A percentile compares a stretch with the other conserved stretches of the same genome.
Evolutionary conservation across 1,140 invertebrate genomes (phyloP).

Genomic region (Anoplophora glabripennis): DNA sequence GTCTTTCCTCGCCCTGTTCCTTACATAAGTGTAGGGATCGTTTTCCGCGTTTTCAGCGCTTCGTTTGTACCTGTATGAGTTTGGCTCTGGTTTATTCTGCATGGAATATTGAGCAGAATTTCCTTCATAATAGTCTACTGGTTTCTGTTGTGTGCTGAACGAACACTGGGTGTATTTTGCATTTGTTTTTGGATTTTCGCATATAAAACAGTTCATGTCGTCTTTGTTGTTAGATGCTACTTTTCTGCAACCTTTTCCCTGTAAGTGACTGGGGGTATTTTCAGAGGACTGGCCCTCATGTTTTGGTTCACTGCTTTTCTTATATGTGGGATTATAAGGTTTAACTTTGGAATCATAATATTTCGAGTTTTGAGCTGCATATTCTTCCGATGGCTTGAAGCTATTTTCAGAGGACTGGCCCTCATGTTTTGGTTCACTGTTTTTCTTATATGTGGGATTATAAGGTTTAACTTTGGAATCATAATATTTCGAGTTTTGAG

Average conservation of each 20-base stretch:
- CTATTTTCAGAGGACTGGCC: conserved; percentile 31
- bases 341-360: conserved; percentile 25
- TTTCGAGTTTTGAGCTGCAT: conserved; percentile 23
- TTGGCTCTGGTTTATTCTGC: conserved; percentile 21
- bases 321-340: conserved; percentile 33
- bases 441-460: conserved; percentile 29
- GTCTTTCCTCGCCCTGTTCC: conserved; percentile 32
- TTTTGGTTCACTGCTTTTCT: conserved; percentile 7
- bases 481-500: conserved; percentile 27
- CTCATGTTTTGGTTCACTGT: conserved; percentile 11
- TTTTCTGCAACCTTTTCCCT: conserved; percentile 37
- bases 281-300: conserved; percentile 25
- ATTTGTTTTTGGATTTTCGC: conserved; percentile 52
- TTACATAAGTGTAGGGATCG: conserved; percentile 42
- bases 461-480: conserved; percentile 25
- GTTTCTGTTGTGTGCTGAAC: conserved; percentile 44
- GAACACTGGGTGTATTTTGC: conserved; percentile 54
- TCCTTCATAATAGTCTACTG: conserved; percentile 44
- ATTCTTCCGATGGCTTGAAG: conserved; percentile 35
- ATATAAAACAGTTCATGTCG: conserved; percentile 53
- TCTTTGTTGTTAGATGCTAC: conserved; percentile 30
- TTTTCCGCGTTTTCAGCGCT: conserved; percentile 28
- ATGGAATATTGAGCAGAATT: conserved; percentile 38
- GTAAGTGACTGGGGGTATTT: conserved; percentile 28
- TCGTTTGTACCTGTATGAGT: conserved; percentile 36